phyloP scores from a whole-genome alignment of 2,113 vertebrate species.

The Trematomus loennbergii region DNA sequence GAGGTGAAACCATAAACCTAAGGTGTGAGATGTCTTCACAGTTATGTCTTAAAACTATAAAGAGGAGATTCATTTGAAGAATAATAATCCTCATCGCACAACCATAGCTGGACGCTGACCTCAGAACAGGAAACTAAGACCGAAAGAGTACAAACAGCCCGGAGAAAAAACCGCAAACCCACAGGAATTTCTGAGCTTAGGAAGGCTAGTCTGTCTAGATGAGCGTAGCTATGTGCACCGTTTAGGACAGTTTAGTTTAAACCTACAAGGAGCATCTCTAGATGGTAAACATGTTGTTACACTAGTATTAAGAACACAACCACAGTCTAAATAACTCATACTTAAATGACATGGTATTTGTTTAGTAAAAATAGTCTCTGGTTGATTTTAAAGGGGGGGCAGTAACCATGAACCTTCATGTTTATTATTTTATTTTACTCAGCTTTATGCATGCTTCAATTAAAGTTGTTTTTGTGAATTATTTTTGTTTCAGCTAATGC shows the following conservation, averaged over 20 bases:
- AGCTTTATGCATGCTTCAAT: neutral
- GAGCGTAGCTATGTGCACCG: slow-evolving; percentile 6
- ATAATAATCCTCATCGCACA: slow-evolving; percentile 65
- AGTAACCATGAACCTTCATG: neutral
- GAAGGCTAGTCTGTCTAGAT: slow-evolving; percentile 18
- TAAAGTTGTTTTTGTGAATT: neutral
- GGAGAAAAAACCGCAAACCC: slow-evolving; percentile 62
- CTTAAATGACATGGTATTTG: neutral
- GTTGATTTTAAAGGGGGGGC: neutral
- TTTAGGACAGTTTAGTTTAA: slow-evolving; percentile 4
- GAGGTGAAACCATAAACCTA: slow-evolving; percentile 38
- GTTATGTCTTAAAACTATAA: slow-evolving; percentile 45
- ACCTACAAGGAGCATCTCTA: no score
- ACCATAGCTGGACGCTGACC: slow-evolving; percentile 67
- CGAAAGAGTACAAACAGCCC: slow-evolving; percentile 64
- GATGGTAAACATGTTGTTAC: no score
- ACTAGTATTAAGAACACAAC: no score
- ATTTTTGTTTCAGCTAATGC: neutral
- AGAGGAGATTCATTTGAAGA: slow-evolving; percentile 68
- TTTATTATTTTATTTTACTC: slow-evolving; percentile 1
- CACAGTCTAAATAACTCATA: neutral
- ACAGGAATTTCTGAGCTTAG: slow-evolving; percentile 38
- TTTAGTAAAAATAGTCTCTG: neutral
- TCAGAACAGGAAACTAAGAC: slow-evolving; percentile 67
- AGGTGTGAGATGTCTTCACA: slow-evolving; percentile 34